Base-by-base conservation (phyloP, 2,888 invertebrate species). In the Drosophila kokeensis region DNA sequence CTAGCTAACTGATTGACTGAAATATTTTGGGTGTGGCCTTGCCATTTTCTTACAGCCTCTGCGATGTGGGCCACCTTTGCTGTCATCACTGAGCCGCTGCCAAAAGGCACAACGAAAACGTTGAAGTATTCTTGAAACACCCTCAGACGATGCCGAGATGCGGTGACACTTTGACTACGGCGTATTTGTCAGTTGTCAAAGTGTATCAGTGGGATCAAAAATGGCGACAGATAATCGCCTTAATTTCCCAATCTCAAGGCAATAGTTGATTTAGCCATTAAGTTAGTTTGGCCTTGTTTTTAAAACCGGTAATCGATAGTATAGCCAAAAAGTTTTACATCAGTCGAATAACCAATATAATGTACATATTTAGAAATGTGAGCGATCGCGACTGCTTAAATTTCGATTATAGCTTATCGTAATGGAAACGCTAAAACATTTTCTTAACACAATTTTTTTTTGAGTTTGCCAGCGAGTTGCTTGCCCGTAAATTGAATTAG, bases 401-500 rank as follows among this genome's bases (percentile, higher is more conserved):
- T 42, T 64, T 68, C 5, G 24, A 48, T 48, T 60, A 53, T 61
- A 64, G 30, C 40, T n/a, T 34, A n/a, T 42, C 36, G 18, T 61
- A 71, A 48, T 53, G 24, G 45, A 53, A 34, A 62, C 53, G 72
- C 50, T 50, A 38, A 32, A 45, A 50, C 36, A 57, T 42, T 42
- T 55, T 58, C 30, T 49, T 59, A 40, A 48, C 50, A 60, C 24
- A 8, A 45, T 45, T 45, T 45, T 45, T 40, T 72, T 62, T 21
- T 24, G 59, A 57, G 10, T 50, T 59, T 58, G 57, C 29, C 38
- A 55, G 36, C 55, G 21, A 71, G 49, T 38, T 52, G 64, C 50
- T 67, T 34, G 48, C 21, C 42, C 74, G 71, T 82, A 73, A 76
- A 83, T 79, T 76, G 61, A 79, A 82, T 84, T 82, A 82, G 77